Conservation (phyloP, 2,113 vertebrate species). For the Laterallus jamaicensis region DNA sequence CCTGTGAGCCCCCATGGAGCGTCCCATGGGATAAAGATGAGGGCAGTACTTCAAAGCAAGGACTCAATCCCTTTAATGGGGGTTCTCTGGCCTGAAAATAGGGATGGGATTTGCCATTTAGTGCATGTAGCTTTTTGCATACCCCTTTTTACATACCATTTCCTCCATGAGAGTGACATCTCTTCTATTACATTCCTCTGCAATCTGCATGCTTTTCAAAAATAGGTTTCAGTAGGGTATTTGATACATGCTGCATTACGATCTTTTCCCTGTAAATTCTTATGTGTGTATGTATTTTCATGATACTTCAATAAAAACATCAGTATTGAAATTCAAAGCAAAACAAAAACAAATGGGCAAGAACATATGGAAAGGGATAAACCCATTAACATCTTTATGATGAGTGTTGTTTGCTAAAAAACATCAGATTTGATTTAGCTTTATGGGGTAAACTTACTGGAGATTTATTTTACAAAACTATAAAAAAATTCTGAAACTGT, state of each 20-base stretch:
- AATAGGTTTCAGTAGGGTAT: background rate
- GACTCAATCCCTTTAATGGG: background rate
- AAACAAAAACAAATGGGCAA: background rate
- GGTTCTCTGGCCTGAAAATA: background rate
- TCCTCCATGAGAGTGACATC: background rate
- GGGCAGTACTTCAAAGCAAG: background rate
- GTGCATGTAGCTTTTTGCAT: background rate
- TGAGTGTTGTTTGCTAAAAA: background rate
- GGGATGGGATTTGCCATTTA: background rate
- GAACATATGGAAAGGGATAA: conserved; percentile 3
- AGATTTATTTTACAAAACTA: conserved; percentile 9
- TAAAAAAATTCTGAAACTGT: background rate
- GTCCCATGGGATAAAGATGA: background rate
- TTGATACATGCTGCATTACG: background rate
- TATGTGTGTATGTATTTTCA: background rate
- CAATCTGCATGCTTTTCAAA: background rate
- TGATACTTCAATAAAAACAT: background rate
- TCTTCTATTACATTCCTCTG: background rate
- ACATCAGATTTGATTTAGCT: conserved; percentile 1
- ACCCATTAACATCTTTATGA: background rate
- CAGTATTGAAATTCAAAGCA: background rate
- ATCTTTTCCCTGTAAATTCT: background rate
- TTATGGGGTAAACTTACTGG: background rate
- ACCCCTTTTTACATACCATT: background rate
- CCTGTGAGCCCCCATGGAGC: background rate